A percentile compares a stretch with the other conserved stretches of the same genome.
Conservation (phyloP, 2,888 invertebrate species). For the Aleiodes alternator region DNA sequence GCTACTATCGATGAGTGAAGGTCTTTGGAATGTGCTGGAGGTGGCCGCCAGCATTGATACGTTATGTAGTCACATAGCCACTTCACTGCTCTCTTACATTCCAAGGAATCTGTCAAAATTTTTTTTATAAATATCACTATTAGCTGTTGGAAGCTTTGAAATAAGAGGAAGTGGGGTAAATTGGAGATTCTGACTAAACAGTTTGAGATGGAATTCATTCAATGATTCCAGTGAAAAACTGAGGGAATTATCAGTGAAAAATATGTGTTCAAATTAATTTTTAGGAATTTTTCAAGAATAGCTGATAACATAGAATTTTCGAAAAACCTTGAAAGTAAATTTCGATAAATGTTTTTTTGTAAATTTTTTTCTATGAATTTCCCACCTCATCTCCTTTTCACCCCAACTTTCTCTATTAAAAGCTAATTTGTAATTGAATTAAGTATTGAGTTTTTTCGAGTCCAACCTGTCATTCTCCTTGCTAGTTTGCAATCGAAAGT, state of each 20-base stretch:
- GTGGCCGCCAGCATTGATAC: conserved; percentile 95
- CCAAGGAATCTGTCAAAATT: conserved; percentile 84
- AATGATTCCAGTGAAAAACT: background rate
- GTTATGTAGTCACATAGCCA: conserved; percentile 99
- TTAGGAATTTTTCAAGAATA: too few species aligned
- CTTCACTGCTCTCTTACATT: conserved; percentile 94
- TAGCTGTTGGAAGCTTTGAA: background rate
- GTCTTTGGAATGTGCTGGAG: conserved; percentile 94
- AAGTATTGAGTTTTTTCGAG: conserved; percentile 3
- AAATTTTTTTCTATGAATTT: too few species aligned
- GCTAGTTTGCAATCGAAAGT: conserved; percentile 73
- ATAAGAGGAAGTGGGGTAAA: background rate
- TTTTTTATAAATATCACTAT: conserved; percentile 9
- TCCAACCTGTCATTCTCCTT: conserved; percentile 76
- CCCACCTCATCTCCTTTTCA: too few species aligned
- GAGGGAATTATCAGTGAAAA: too few species aligned
- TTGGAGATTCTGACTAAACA: too few species aligned
- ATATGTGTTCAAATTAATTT: too few species aligned
- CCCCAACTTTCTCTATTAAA: too few species aligned
- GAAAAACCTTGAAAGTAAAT: too few species aligned
- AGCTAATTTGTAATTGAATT: conserved; percentile 9
- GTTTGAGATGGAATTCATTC: conserved; percentile 6
- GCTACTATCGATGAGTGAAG: conserved; percentile 96
- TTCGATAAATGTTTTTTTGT: too few species aligned
- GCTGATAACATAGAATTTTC: too few species aligned